A percentile compares a stretch with the other conserved stretches of the same genome.
Conservation (phyloP, 2,888 invertebrate genomes). For the Frankliniella intonsa region DNA sequence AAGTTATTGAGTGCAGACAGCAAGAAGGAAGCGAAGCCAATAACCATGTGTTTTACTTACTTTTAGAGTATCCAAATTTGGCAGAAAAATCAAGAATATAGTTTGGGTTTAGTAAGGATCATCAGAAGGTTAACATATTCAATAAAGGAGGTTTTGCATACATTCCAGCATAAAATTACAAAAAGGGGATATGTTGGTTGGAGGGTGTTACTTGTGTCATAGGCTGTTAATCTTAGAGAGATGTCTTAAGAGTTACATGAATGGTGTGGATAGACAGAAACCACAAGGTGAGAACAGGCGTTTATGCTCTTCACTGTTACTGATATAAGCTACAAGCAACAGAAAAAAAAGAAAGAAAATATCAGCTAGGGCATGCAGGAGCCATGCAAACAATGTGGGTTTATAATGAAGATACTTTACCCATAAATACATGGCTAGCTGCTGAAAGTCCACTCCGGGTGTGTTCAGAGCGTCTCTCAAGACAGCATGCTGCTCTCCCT, state of each 20-base stretch:
- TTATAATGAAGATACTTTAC: slow-evolving; percentile 45
- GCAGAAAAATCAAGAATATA: slow-evolving; percentile 20
- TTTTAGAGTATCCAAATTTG: slow-evolving; percentile 4
- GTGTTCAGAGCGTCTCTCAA: slow-evolving; percentile 38
- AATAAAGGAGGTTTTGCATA: background rate
- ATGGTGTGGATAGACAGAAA: slow-evolving; percentile 6
- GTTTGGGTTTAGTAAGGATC: background rate
- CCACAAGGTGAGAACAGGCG: background rate
- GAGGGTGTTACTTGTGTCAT: no score
- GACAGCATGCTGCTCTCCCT: slow-evolving; percentile 38
- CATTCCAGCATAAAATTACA: background rate
- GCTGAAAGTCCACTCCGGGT: slow-evolving; percentile 57
- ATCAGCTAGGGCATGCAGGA: background rate
- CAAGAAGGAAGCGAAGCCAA: background rate
- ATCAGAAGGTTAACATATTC: background rate
- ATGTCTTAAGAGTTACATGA: background rate
- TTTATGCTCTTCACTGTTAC: slow-evolving; percentile 22
- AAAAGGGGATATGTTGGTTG: background rate
- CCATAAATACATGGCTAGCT: slow-evolving; percentile 66
- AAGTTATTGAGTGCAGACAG: background rate
- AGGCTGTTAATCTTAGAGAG: no score
- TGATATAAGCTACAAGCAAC: slow-evolving; percentile 28
- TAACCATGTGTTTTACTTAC: slow-evolving; percentile 16
- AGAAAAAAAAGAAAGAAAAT: background rate
- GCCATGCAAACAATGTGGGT: slow-evolving; percentile 31